Conservation (phyloP, 1,140 invertebrate genomes). For the Ooceraea biroi region DNA sequence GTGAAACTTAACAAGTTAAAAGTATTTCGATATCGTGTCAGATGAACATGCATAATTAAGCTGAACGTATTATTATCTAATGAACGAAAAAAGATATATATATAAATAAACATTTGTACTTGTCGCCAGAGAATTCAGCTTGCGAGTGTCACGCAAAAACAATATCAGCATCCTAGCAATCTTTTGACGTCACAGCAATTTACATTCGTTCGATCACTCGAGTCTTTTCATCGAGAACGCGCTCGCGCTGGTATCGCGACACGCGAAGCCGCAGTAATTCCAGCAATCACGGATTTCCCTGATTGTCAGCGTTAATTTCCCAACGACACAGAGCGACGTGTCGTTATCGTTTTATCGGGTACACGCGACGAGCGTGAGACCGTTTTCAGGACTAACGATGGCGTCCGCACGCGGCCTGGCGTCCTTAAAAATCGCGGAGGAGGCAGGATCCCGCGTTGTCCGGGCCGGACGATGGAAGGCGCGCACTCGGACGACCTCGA, state of each 20-base stretch:
- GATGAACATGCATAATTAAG: too few species aligned
- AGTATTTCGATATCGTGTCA: too few species aligned
- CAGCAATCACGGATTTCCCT: constrained; percentile 51
- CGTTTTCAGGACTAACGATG: constrained; percentile 29
- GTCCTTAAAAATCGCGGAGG: constrained; percentile 41
- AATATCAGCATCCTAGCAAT: constrained; percentile 20
- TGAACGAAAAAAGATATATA: too few species aligned
- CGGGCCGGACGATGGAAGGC: constrained; percentile 49
- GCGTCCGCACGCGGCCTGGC: background rate
- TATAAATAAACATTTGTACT: too few species aligned
- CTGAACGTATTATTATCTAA: too few species aligned
- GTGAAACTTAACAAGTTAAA: too few species aligned
- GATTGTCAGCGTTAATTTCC: constrained; percentile 50
- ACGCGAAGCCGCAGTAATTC: constrained; percentile 42
- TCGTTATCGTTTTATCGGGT: constrained; percentile 43
- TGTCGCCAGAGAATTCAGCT: background rate
- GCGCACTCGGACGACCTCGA: constrained; percentile 80
- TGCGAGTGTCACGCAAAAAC: background rate
- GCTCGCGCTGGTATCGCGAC: constrained; percentile 13
- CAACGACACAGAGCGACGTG: constrained; percentile 36
- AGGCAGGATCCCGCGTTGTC: constrained; percentile 9
- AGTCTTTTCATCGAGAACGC: constrained; percentile 23
- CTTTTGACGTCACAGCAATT: constrained; percentile 43
- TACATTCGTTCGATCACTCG: constrained; percentile 41
- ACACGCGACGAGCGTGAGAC: constrained; percentile 3